A percentile compares a stretch with the other conserved stretches of the same genome.
phyloP scores from a whole-genome alignment of 2,888 invertebrate species.

The Byasa hedistus region DNA sequence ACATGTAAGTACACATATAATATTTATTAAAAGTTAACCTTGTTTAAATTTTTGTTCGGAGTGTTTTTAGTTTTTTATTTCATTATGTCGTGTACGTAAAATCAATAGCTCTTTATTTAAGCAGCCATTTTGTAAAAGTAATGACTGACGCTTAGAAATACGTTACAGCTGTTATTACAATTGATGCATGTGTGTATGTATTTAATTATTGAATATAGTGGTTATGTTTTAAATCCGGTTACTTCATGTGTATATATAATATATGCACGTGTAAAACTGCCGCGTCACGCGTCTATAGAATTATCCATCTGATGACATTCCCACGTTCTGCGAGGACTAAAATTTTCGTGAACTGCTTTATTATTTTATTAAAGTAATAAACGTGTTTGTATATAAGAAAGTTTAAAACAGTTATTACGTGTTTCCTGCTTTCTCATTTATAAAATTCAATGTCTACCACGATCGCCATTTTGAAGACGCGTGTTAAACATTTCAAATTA shows the following conservation, averaged over 20 bases:
- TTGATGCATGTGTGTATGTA: neutral
- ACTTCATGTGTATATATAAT: neutral
- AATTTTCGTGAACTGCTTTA: too few species aligned
- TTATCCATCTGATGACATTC: neutral
- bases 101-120: neutral
- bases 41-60: neutral
- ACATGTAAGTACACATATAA: slow-evolving; percentile 59
- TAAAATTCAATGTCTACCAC: too few species aligned
- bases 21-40: neutral
- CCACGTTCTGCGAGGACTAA: too few species aligned
- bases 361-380: too few species aligned
- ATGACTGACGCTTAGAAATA: neutral
- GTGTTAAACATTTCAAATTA: too few species aligned
- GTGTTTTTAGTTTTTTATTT: neutral
- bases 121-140: neutral
- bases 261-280: neutral
- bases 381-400: too few species aligned
- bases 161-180: neutral
- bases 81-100: neutral
- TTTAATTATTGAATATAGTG: neutral
- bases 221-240: neutral
- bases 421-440: too few species aligned
- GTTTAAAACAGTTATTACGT: too few species aligned
- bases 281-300: neutral
- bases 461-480: too few species aligned